Percentiles rank a stretch among this genome's conserved stretches.
These are phyloP conservation scores for Aphidius colemani DNA, from an alignment of 2,888 invertebrate genomes.

Conservation along the genomic window DNA sequence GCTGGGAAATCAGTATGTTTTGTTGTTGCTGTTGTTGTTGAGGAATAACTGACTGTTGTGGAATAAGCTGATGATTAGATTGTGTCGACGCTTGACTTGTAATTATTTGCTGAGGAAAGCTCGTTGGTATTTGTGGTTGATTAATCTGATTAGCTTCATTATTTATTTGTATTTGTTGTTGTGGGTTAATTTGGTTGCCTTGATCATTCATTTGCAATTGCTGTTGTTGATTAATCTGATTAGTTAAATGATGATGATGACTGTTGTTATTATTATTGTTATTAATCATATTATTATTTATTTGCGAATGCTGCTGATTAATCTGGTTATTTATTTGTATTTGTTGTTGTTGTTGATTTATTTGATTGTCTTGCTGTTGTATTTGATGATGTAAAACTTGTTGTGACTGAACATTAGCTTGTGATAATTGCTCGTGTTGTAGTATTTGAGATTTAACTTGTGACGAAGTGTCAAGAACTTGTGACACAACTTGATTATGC, in stretches of 20 bases:
- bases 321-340: conserved; percentile 40
- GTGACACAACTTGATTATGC: conserved; percentile 44
- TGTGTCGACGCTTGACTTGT: conserved; percentile 26
- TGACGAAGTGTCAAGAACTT: conserved; percentile 36
- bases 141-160: conserved; percentile 19
- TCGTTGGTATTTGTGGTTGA: conserved; percentile 21
- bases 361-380: conserved; percentile 34
- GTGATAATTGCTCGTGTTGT: conserved; percentile 41
- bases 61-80: conserved; percentile 34
- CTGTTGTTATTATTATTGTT: no score
- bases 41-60: conserved; percentile 40
- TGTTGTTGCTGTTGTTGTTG: conserved; percentile 42
- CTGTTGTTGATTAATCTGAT: conserved; percentile 50
- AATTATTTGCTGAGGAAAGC: conserved; percentile 19
- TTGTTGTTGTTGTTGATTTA: conserved; percentile 36
- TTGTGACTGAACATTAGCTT: conserved; percentile 42
- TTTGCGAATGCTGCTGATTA: conserved; percentile 48
- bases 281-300: no score
- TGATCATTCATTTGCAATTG: conserved; percentile 16
- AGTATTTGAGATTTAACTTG: conserved; percentile 40
- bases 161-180: conserved; percentile 3
- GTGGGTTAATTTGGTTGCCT: neutral
- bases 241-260: conserved; percentile 27
- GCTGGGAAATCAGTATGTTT: conserved; percentile 56
- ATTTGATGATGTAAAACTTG: conserved; percentile 40